phyloP scores from a whole-genome alignment of 1,140 invertebrate genomes.

The Reticulitermes speratus region DNA sequence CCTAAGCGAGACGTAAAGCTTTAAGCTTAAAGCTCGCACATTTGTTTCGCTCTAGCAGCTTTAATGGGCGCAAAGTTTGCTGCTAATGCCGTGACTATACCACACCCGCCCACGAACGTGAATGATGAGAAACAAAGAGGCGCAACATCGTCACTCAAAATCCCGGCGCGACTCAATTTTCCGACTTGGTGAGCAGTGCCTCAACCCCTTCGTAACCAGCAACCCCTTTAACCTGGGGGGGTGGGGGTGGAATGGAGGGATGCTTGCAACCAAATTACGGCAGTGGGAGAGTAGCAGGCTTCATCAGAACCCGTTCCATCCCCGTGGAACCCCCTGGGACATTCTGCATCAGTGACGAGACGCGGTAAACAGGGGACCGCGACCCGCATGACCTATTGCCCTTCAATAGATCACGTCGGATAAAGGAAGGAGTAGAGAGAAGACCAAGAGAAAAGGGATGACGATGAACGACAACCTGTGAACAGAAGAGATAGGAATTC shows the following conservation, averaged over 20 bases:
- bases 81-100: too few relatives aligned
- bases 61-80: too few relatives aligned
- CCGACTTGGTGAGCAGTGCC: neutral
- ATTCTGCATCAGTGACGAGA: neutral
- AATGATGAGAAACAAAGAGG: neutral
- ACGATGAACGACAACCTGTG: too few relatives aligned
- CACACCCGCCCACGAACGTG: neutral
- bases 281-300: neutral
- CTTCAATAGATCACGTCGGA: too few relatives aligned
- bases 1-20: too few relatives aligned
- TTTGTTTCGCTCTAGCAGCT: too few relatives aligned
- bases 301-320: neutral
- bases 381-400: neutral
- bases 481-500: too few relatives aligned
- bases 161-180: conserved; percentile 9
- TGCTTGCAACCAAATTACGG: neutral
- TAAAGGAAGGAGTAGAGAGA: too few relatives aligned
- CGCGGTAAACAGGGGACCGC: neutral
- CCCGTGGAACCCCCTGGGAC: neutral
- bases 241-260: neutral
- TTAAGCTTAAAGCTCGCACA: too few relatives aligned
- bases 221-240: neutral
- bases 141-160: neutral
- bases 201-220: neutral
- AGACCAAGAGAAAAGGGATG: too few relatives aligned